Conservation (phyloP, 1,140 invertebrate species). For the Octopus sinensis region DNA sequence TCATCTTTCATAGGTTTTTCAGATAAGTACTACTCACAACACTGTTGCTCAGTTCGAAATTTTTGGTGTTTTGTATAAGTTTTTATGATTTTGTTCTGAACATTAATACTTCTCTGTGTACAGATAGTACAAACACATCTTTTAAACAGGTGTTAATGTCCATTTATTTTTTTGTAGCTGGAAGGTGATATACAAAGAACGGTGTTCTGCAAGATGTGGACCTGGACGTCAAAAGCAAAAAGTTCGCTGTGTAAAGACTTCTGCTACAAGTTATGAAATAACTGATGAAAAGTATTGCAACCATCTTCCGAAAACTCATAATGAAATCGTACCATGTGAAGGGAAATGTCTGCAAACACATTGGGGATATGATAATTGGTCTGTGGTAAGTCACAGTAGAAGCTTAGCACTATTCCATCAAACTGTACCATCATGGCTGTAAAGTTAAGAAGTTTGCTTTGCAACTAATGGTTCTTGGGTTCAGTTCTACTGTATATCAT, state of each 20-base stretch:
- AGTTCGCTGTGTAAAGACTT: conserved; percentile 61
- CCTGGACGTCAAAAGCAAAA: conserved; percentile 48
- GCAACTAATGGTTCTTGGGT: no score
- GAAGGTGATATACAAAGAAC: conserved; percentile 60
- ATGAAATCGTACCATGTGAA: conserved; percentile 63
- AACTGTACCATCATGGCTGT: no score
- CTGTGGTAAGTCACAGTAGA: conserved; percentile 54
- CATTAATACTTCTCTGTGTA: no score
- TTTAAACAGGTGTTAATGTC: not conserved
- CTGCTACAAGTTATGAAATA: conserved; percentile 32
- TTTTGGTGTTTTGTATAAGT: no score
- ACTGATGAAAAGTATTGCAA: conserved; percentile 60
- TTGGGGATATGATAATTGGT: conserved; percentile 75
- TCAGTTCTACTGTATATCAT: no score
- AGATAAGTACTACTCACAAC: no score
- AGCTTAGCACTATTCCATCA: not conserved
- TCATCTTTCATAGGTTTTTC: no score
- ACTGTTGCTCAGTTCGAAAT: no score
- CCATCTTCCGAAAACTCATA: conserved; percentile 60
- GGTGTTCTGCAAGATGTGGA: conserved; percentile 52
- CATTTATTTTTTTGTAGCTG: conserved; percentile 60
- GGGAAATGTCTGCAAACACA: conserved; percentile 67
- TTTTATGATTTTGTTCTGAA: no score
- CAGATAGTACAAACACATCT: no score
- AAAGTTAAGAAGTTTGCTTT: no score